Evolutionary conservation across 2,113 vertebrate genomes (phyloP).

Genomic region (Plecturocebus donacophilus): DNA sequence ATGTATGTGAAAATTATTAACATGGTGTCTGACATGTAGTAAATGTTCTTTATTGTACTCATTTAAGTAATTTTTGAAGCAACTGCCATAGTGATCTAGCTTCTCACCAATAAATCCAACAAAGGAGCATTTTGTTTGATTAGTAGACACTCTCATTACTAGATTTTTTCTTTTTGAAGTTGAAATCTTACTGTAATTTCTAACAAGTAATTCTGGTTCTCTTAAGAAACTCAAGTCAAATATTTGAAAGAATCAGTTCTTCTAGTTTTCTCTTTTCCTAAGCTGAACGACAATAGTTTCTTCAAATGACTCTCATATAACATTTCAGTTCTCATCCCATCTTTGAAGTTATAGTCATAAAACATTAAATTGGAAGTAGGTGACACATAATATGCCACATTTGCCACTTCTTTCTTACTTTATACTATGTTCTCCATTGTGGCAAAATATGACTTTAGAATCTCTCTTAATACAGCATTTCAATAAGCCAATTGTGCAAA

Average conservation of each 20-base stretch:
- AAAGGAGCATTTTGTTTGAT: neutral
- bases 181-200: neutral
- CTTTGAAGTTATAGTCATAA: neutral
- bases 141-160: neutral
- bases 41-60: neutral
- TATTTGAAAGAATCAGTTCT: neutral
- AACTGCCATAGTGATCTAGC: neutral
- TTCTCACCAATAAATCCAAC: neutral
- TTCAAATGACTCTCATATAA: neutral
- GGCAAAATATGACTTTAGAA: neutral
- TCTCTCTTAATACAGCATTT: neutral
- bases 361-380: neutral
- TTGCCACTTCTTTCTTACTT: neutral
- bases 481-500: neutral
- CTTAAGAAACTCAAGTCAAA: neutral
- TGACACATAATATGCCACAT: neutral
- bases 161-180: neutral
- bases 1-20: neutral
- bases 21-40: neutral
- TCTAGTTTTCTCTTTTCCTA: neutral
- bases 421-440: neutral
- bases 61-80: neutral
- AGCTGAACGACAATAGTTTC: neutral
- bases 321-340: neutral
- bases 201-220: neutral